A percentile compares a stretch with the other conserved stretches of the same genome.
These are phyloP conservation scores for Ernsta delagoae DNA, from an alignment of 2,888 invertebrate species.

Conservation along the genomic window DNA sequence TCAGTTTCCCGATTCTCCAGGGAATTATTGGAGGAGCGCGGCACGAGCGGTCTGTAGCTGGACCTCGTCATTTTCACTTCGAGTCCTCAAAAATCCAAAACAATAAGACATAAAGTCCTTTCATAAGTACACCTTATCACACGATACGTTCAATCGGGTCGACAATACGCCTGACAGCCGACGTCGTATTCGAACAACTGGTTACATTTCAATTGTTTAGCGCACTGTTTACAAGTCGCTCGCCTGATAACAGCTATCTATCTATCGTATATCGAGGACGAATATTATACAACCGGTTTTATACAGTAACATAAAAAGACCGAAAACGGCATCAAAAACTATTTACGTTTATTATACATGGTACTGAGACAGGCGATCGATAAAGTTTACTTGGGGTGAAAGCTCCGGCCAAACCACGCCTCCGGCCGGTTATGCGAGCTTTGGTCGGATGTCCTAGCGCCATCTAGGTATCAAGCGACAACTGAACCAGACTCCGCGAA, in stretches of 20 bases:
- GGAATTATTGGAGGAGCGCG: conserved; percentile 71
- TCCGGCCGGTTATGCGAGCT: conserved; percentile 55
- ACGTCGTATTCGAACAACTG: conserved; percentile 61
- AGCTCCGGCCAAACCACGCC: conserved; percentile 71
- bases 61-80: conserved; percentile 70
- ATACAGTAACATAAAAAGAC: conserved; percentile 52
- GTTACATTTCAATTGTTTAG: conserved; percentile 45
- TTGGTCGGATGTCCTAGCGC: conserved; percentile 50
- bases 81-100: conserved; percentile 40
- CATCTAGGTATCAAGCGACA: conserved; percentile 57
- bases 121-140: conserved; percentile 38
- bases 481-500: background rate
- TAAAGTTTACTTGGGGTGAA: conserved; percentile 71
- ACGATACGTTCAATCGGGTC: conserved; percentile 46
- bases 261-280: conserved; percentile 56
- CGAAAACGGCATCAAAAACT: conserved; percentile 56
- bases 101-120: conserved; percentile 45
- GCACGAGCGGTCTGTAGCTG: conserved; percentile 75
- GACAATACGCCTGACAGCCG: conserved; percentile 57
- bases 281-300: conserved; percentile 46
- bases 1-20: conserved; percentile 69
- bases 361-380: conserved; percentile 64
- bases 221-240: conserved; percentile 53
- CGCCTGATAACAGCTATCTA: conserved; percentile 54
- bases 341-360: conserved; percentile 54